Percentiles rank a stretch among this genome's conserved stretches.
Evolutionary conservation across 2,797 vertebrate species (phyloP).

Genomic region (Valencia hispanica): DNA sequence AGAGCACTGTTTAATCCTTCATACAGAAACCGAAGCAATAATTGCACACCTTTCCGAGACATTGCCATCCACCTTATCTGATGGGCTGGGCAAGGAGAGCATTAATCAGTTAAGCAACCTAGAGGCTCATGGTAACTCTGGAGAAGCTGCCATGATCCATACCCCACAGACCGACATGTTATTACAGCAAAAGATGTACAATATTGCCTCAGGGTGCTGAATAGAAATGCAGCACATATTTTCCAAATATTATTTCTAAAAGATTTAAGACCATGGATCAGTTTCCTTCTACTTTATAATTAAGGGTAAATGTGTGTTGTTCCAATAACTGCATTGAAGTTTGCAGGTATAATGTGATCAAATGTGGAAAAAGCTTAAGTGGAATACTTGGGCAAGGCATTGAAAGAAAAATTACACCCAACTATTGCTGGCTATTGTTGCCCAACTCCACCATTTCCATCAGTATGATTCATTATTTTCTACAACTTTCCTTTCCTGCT

Average conservation of each 20-base stretch:
- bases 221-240: not conserved
- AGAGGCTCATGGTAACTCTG: not conserved
- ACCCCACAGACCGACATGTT: not conserved
- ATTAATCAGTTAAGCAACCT: not conserved
- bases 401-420: not conserved
- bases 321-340: not conserved
- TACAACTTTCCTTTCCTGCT: not conserved
- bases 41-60: not conserved
- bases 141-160: not conserved
- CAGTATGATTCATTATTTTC: not conserved
- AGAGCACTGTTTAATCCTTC: not conserved
- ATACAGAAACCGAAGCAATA: not conserved
- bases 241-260: not conserved
- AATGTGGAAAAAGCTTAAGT: not conserved
- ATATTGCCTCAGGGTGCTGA: not conserved
- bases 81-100: not conserved
- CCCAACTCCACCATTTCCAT: not conserved
- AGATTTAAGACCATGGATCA: not conserved
- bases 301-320: not conserved
- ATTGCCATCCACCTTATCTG: not conserved
- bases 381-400: not conserved
- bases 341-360: not conserved
- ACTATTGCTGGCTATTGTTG: not conserved
- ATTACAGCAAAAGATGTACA: not conserved
- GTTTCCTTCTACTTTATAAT: slow-evolving; percentile 1